Base-by-base conservation (phyloP, 2,797 vertebrate species). In the Cercopithecus diana region DNA sequence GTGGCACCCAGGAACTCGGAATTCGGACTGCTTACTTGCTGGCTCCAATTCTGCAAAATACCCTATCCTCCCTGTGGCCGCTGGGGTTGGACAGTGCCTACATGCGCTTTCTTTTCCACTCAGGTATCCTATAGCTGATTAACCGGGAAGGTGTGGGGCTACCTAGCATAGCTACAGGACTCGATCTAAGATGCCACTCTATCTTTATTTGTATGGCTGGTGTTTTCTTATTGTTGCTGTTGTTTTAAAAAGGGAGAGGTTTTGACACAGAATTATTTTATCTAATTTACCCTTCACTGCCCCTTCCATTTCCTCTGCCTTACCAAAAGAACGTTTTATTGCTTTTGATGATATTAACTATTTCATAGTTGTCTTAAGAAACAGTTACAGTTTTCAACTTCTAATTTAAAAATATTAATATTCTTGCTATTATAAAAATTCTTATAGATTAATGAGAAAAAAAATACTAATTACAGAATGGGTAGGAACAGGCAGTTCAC, bases 361-460 rank as follows among this genome's bases (percentile, higher is more conserved):
- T 88, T 75, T 82, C 26, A n/a, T 33, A 91, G 48, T 85, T 90
- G 24, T 81, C 61, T 84, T 87, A 84, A 92, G 41, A 95, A 86
- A 73, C 11, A n/a, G 26, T 80, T 85, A 61, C 43, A 10, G 45
- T 90, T 89, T 93, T 93, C 45, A 93, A 70, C 52, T 85, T 77
- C 45, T 22, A 28, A 72, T 55, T 95, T 90, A 93, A 81, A 93
- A 96, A 91, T 91, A 55, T 50, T 73, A 92, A 87, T 92, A 85
- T 92, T 84, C 33, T 61, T 93, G 82, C 13, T 81, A 28, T 90
- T 86, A 50, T 36, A 77, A 75, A 97, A 95, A 50, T 57, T 79
- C 12, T 90, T 96, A 20, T n/a, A 90, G 28, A 88, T 84, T 87
- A 93, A 79, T 61, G 50, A 92, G 75, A 61, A 82, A 96, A 61